Evolutionary conservation across 2,797 vertebrate species (phyloP), one percentile per base, ranked within the genome.

Genomic region (Xenentodon cancila): DNA sequence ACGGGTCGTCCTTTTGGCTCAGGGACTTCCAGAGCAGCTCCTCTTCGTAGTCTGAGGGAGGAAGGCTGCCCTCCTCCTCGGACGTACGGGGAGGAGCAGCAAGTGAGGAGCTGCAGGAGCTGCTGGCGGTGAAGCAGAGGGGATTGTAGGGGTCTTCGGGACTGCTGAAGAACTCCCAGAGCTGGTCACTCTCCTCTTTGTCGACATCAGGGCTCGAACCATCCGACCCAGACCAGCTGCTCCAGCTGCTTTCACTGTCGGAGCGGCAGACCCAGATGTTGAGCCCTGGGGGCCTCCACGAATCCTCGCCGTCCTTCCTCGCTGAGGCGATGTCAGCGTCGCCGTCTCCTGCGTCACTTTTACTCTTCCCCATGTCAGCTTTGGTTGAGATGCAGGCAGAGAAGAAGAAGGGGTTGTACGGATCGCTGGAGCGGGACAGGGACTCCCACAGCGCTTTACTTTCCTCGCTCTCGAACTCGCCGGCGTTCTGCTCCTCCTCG

Each of bases 121-220:
- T 60, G 55, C 86, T 78, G 0, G 93, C 93, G 0, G 87, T 92
- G 77, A 94, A 94, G 52, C 90, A 89, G 81, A 94, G 69, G n/a
- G 92, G 94, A 48, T 94, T 92, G 74, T 93, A 94, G 5, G 93
- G 93, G 80, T 95, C 93, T 3, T 67, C 77, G 0, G 90, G 80
- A 6, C 61, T 73, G 65, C 73, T 84, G 73, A 94, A 92, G 49
- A 92, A 84, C 43, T 95, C 92, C 91, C 93, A 84, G 5, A 94
- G 89, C 62, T 75, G 79, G 62, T 94, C 89, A 11, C 68, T 91
- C 58, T 94, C 91, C 45, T 93, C 93, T n/a, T 53, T 75, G 43
- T 92, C 92, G 0, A 89, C 37, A 42, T 92, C 92, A 0, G 84
- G 72, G 5, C 80, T 78, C 0, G 92, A 94, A 3, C 86, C 71